phyloP scores from a whole-genome alignment of 2,888 invertebrate species.

The Coenonympha glycerion region DNA sequence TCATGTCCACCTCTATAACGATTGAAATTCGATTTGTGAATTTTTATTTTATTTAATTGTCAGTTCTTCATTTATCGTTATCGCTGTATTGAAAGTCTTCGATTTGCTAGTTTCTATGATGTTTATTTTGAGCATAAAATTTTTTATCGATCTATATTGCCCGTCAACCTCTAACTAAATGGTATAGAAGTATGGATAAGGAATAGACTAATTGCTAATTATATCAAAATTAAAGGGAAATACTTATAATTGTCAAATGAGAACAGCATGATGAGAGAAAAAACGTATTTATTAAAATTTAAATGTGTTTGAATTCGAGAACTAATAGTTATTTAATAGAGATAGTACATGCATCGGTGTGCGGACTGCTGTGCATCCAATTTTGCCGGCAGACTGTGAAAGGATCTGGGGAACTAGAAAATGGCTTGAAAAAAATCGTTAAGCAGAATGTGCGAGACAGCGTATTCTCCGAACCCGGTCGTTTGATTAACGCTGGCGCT shows the following conservation, averaged over 20 bases:
- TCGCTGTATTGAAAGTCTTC: too few species aligned
- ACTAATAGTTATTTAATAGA: slow-evolving; percentile 30
- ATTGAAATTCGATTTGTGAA: neutral
- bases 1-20: neutral
- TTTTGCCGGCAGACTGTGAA: slow-evolving; percentile 49
- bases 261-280: neutral
- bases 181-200: too few species aligned
- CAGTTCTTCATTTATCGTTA: too few species aligned
- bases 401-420: slow-evolving; percentile 33
- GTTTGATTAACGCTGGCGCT: slow-evolving; percentile 31
- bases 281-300: neutral
- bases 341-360: slow-evolving; percentile 38
- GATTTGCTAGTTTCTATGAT: too few species aligned
- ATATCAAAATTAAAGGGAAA: too few species aligned
- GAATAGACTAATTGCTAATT: too few species aligned
- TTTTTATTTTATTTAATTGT: too few species aligned
- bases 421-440: slow-evolving; percentile 23
- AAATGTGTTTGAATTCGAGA: slow-evolving; percentile 25
- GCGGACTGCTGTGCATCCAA: slow-evolving; percentile 52
- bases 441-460: slow-evolving; percentile 20
- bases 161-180: too few species aligned
- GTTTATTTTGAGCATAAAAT: too few species aligned
- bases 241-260: too few species aligned
- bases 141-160: too few species aligned
- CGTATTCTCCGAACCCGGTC: slow-evolving; percentile 18